Base-by-base conservation (phyloP, 2,888 invertebrate genomes). In the Macrosiphum euphorbiae region DNA sequence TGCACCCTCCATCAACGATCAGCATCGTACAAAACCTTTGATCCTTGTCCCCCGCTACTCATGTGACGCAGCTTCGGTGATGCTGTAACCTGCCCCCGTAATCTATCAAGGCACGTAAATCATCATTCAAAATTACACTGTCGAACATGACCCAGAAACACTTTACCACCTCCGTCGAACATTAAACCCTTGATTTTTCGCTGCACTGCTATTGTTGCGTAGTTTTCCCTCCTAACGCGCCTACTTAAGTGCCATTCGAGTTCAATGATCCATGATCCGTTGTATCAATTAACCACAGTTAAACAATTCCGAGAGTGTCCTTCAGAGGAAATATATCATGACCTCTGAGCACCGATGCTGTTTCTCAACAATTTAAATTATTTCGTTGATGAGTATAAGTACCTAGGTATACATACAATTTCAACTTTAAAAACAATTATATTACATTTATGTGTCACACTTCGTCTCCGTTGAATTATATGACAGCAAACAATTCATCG, bases 41-140 rank as follows among this genome's bases (percentile, higher is more conserved):
- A 88, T 55, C 55, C 35, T 35, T 55, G 20, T 47, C 20, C 78
- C 8, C 35, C 35, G 20, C 35, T 20, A 35, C 35, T 35, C 35
- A 20, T 78, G 35, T 78, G 78, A 78, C 35, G 35, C 20, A 35
- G 35, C 78, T 78, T 20, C 78, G 78, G 5, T 1, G 35, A 35
- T 20, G 35, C 35, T 20, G 20, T 16, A 41, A 35, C 35, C 35
- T n/a, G 16, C 67, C n/a, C 26, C 24, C 5, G 26, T 35, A 24
- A 55, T 55, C 10, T 88, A 88, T 90, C 44, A 44, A 35, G 35
- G 67, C 90, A 78, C 78, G 50, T 90, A 50, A 90, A 90, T 90
- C 50, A 90, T 84, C 84, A 11, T 84, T 84, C 35, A 41, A 91
- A 84, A 91, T 89, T 89, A 58, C 52, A 16, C 78, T 16, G 52